These are phyloP conservation scores for Grantiella picta DNA, from an alignment of 2,113 vertebrate genomes.

Conservation along the genomic window DNA sequence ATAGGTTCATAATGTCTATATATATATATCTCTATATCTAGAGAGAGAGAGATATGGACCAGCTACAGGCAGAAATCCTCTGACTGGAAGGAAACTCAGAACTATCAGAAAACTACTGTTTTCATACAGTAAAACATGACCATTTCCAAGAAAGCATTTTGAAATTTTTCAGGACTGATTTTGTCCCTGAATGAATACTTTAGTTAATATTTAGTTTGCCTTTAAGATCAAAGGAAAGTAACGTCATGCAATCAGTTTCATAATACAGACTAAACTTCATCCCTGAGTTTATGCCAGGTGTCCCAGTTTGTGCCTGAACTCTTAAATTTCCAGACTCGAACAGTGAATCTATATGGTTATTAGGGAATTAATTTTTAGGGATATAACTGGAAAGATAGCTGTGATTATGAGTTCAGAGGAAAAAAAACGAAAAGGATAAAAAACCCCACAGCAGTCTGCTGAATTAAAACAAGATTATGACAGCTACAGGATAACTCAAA, in stretches of 20 bases:
- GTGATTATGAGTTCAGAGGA: neutral
- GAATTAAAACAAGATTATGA: neutral
- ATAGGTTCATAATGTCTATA: neutral
- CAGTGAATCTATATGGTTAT: neutral
- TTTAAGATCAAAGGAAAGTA: neutral
- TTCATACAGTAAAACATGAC: neutral
- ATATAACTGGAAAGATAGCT: neutral
- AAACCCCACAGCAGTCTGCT: neutral
- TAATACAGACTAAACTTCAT: neutral
- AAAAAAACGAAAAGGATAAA: neutral
- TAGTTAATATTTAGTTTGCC: neutral
- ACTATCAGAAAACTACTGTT: neutral
- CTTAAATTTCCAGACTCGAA: neutral
- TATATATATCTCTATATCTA: neutral
- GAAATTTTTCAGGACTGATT: neutral
- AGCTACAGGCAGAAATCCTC: neutral
- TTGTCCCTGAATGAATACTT: neutral
- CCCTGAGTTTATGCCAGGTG: neutral
- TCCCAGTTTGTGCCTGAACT: neutral
- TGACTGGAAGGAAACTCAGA: neutral
- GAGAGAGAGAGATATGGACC: fast-evolving
- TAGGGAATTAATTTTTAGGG: neutral
- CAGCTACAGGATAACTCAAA: neutral
- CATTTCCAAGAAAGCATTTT: neutral
- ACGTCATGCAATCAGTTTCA: neutral